Evolutionary conservation across 2,888 invertebrate species (phyloP).

Genomic region (Octodonta nipae): DNA sequence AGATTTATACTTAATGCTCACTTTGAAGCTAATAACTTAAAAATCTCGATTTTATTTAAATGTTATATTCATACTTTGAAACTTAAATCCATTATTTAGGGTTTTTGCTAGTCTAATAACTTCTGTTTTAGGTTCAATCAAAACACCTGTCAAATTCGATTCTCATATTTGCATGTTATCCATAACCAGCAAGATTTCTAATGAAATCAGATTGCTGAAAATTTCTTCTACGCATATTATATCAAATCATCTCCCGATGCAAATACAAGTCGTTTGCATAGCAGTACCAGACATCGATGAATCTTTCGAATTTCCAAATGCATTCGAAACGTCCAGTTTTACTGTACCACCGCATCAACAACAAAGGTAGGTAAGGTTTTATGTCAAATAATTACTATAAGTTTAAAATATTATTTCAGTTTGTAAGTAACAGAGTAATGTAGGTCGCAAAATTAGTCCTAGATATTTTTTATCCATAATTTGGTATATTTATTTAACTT

Average conservation of each 20-base stretch:
- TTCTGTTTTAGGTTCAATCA: conserved; percentile 33
- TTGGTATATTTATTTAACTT: too few relatives aligned
- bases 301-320: conserved; percentile 28
- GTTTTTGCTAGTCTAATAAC: too few relatives aligned
- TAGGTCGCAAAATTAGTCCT: too few relatives aligned
- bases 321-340: conserved; percentile 31
- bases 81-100: background rate
- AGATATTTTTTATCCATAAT: too few relatives aligned
- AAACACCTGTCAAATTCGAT: conserved; percentile 38
- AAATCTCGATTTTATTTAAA: background rate
- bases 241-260: conserved; percentile 44
- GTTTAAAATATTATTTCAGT: too few relatives aligned
- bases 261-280: conserved; percentile 42
- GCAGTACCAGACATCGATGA: conserved; percentile 34
- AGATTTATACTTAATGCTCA: too few relatives aligned
- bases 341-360: conserved; percentile 33
- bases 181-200: conserved; percentile 48
- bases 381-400: too few relatives aligned
- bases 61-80: background rate
- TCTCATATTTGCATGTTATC: conserved; percentile 40
- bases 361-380: conserved; percentile 36
- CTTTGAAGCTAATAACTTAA: too few relatives aligned
- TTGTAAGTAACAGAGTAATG: too few relatives aligned
- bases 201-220: conserved; percentile 53
- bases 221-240: conserved; percentile 49